phyloP scores from a whole-genome alignment of 2,797 vertebrate genomes.

The Crocodylus rhombifer region DNA sequence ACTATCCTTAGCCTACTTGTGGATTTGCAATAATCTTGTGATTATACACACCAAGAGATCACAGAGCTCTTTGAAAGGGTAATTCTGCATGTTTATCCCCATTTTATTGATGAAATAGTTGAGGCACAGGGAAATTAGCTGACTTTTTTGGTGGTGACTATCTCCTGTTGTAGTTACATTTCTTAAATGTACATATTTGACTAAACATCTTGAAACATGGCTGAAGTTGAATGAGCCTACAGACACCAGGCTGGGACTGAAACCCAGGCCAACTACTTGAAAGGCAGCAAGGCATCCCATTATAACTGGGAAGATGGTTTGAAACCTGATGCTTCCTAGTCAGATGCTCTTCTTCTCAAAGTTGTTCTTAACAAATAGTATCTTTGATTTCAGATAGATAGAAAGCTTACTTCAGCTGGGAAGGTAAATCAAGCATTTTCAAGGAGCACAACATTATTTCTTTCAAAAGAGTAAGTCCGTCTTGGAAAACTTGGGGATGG shows the following conservation, averaged over 20 bases:
- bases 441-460: no score
- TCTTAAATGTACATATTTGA: not conserved
- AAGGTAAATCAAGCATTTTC: not conserved
- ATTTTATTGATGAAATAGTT: not conserved
- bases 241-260: no score
- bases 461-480: not conserved
- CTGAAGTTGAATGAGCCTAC: no score
- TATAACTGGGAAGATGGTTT: not conserved
- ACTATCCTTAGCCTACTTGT: not conserved
- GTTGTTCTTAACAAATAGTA: not conserved
- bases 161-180: not conserved
- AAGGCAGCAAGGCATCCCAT: no score
- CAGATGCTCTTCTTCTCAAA: not conserved
- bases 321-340: not conserved
- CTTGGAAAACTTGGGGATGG: not conserved
- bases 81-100: not conserved
- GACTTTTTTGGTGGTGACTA: not conserved
- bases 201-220: not conserved
- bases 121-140: not conserved
- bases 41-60: not conserved
- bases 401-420: not conserved
- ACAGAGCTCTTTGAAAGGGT: not conserved
- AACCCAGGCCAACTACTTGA: no score
- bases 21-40: not conserved
- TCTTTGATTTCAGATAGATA: not conserved